Evolutionary conservation across 37 sponge, comb jelly and placozoan species (phyloP).

Genomic region (Halisarca cf. caerulea): DNA sequence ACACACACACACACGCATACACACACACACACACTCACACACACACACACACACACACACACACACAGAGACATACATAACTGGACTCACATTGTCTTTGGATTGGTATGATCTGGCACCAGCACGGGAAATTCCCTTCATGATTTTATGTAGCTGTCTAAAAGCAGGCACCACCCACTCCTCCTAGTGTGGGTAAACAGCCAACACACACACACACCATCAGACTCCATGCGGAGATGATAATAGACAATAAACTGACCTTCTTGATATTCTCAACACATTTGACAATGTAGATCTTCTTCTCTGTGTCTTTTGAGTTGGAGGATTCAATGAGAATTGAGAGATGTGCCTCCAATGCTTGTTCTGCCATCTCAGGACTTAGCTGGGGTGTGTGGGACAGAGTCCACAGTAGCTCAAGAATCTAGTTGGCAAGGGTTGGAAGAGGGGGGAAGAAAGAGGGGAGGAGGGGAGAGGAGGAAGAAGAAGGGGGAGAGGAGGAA

Average conservation of each 20-base stretch:
- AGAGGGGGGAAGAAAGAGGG: too few species aligned
- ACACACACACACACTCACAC: background rate
- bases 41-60: constrained; percentile 4
- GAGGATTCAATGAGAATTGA: constrained; percentile 79
- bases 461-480: too few species aligned
- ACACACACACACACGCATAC: background rate
- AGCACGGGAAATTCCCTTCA: constrained; percentile 61
- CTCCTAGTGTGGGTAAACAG: constrained; percentile 2
- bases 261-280: constrained; percentile 84
- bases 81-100: constrained; percentile 57
- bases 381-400: constrained; percentile 81
- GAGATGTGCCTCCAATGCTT: constrained; percentile 79
- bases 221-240: background rate
- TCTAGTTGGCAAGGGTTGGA: too few species aligned
- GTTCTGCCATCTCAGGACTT: constrained; percentile 79
- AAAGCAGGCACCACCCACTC: constrained; percentile 74
- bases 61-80: background rate
- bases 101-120: constrained; percentile 31
- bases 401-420: constrained; percentile 85
- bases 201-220: constrained; percentile 2
- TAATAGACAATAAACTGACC: constrained; percentile 21
- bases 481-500: too few species aligned
- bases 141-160: constrained; percentile 61
- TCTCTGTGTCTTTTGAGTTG: constrained; percentile 68
- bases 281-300: constrained; percentile 67